phyloP scores from a whole-genome alignment of 2,888 invertebrate species.

The Eupsilia transversa region DNA sequence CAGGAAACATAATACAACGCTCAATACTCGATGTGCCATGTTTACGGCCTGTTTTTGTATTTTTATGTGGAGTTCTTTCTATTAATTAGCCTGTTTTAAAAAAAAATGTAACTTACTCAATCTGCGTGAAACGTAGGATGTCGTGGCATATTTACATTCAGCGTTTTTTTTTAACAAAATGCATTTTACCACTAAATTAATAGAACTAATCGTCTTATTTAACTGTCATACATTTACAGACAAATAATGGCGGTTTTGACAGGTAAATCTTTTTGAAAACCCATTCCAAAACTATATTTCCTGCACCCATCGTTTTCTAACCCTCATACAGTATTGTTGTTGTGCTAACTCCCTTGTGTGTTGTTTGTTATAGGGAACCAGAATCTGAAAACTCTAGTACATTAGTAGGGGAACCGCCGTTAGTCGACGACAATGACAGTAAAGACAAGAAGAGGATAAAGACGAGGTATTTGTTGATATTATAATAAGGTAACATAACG shows the following conservation, averaged over 20 bases:
- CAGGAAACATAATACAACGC: neutral
- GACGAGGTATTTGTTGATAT: conserved; percentile 77
- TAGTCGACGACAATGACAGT: conserved; percentile 78
- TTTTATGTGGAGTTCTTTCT: neutral
- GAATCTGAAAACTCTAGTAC: conserved; percentile 87
- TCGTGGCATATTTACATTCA: no score
- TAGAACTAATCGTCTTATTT: neutral
- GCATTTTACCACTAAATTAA: neutral
- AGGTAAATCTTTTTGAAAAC: neutral
- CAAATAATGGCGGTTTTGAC: neutral
- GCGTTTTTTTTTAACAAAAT: neutral
- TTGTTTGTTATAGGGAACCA: conserved; percentile 75
- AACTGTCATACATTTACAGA: neutral
- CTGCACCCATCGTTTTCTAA: neutral
- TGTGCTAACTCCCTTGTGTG: conserved; percentile 40
- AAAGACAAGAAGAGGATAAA: conserved; percentile 86
- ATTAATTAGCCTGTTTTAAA: neutral
- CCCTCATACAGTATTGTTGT: conserved; percentile 13
- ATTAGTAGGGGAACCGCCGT: conserved; percentile 84
- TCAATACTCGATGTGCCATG: no score
- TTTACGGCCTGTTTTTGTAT: neutral
- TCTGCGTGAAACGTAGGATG: neutral
- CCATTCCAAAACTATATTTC: neutral
- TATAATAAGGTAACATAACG: no score
- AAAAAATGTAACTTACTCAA: neutral